Conservation (phyloP, 2,888 invertebrate species). For the Marronus borbonicus region DNA sequence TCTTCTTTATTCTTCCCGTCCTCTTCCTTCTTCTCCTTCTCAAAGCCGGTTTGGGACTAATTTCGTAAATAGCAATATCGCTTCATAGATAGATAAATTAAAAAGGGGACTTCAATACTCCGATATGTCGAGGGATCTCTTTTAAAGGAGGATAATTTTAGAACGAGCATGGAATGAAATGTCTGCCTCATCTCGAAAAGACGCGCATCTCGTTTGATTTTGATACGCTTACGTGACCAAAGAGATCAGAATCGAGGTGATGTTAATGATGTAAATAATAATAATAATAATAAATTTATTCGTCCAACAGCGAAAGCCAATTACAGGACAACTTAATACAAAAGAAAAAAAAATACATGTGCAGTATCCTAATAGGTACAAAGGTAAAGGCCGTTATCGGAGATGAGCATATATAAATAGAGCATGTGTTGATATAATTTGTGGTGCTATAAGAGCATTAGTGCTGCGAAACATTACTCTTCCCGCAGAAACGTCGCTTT, state of each 20-base stretch:
- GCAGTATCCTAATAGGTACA: too few species aligned
- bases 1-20: not conserved
- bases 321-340: too few species aligned
- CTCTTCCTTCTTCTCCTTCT: not conserved
- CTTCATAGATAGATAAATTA: constrained; percentile 27
- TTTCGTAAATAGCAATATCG: constrained; percentile 3
- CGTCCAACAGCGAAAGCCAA: too few species aligned
- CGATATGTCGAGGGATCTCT: constrained; percentile 1
- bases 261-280: constrained; percentile 36
- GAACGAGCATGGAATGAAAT: constrained; percentile 15
- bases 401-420: too few species aligned
- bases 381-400: too few species aligned
- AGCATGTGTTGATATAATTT: too few species aligned
- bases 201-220: constrained; percentile 30
- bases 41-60: not conserved
- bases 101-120: not conserved
- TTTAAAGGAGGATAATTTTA: constrained; percentile 32
- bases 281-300: too few species aligned
- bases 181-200: not conserved
- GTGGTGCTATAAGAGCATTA: too few species aligned
- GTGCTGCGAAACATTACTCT: too few species aligned
- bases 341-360: too few species aligned
- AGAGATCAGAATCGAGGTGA: constrained; percentile 22
- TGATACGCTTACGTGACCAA: constrained; percentile 39
- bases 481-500: too few species aligned